Conservation (phyloP, 2,888 invertebrate genomes). For the Eilema caniola region DNA sequence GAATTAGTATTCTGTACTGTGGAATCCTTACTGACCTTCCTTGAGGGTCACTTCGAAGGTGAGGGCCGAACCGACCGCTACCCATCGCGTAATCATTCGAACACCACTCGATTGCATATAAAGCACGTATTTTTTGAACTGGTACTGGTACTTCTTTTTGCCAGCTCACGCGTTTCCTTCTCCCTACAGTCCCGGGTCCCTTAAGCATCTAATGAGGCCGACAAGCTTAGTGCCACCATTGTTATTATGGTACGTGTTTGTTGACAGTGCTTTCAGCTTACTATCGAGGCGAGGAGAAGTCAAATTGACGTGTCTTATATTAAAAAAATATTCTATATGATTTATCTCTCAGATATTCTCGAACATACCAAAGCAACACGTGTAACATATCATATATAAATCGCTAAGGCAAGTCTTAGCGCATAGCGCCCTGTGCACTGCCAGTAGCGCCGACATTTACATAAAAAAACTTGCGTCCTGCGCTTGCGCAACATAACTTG, state of each 20-base stretch:
- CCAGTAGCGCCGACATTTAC: slow-evolving; percentile 12
- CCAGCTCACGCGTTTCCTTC: too few relatives aligned
- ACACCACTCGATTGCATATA: too few relatives aligned
- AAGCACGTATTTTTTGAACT: too few relatives aligned
- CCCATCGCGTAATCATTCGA: not conserved
- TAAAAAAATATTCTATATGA: not conserved
- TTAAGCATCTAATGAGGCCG: too few relatives aligned
- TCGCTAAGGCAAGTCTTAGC: not conserved
- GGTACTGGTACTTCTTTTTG: too few relatives aligned
- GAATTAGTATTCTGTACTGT: slow-evolving; percentile 5
- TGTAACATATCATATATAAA: not conserved
- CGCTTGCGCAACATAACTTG: slow-evolving; percentile 8
- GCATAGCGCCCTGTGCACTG: not conserved
- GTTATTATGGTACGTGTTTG: too few relatives aligned
- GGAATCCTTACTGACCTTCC: not conserved
- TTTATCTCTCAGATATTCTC: not conserved
- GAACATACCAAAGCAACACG: not conserved
- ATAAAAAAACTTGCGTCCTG: slow-evolving; percentile 3
- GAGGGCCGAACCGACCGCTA: not conserved
- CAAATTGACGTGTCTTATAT: too few relatives aligned
- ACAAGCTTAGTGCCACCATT: too few relatives aligned
- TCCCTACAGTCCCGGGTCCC: too few relatives aligned
- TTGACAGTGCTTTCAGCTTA: too few relatives aligned
- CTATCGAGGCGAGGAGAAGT: too few relatives aligned
- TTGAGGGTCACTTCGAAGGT: not conserved